Conservation (phyloP, 2,888 invertebrate genomes). For the Tiliacea aurago region DNA sequence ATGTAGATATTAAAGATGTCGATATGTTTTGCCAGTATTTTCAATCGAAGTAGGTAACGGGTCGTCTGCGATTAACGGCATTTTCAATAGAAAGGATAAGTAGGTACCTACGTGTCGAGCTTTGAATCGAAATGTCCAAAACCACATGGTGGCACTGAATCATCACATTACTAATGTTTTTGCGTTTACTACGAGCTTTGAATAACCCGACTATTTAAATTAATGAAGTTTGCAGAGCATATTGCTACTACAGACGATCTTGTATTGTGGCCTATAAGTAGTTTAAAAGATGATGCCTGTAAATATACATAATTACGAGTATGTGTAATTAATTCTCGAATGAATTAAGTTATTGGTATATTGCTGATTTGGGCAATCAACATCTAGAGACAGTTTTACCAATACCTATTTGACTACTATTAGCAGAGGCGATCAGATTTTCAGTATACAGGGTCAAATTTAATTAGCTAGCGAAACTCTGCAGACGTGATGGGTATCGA, state of each 20-base stretch:
- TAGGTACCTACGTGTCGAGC: slow-evolving; percentile 37
- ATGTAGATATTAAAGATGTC: slow-evolving; percentile 44
- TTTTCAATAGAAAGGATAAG: slow-evolving; percentile 55
- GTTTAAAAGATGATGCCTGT: not conserved
- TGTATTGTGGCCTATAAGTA: slow-evolving; percentile 4
- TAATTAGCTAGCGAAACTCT: too few species aligned
- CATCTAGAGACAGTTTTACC: not conserved
- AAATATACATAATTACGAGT: not conserved
- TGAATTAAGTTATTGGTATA: not conserved
- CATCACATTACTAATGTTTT: slow-evolving; percentile 37
- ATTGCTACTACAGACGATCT: slow-evolving; percentile 20
- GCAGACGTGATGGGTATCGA: too few species aligned
- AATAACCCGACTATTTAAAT: slow-evolving; percentile 10
- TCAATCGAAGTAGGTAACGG: slow-evolving; percentile 60
- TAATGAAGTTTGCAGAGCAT: slow-evolving; percentile 34
- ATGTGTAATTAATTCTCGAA: not conserved
- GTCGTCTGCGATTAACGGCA: slow-evolving; percentile 61
- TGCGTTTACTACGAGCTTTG: slow-evolving; percentile 24
- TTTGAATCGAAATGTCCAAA: slow-evolving; percentile 56
- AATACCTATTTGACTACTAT: not conserved
- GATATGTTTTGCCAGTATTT: slow-evolving; percentile 47
- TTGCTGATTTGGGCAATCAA: not conserved
- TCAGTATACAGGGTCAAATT: too few species aligned
- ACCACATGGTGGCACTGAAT: slow-evolving; percentile 60
- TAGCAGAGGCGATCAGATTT: not conserved